Evolutionary conservation across 2,888 invertebrate species (phyloP), one percentile per base, ranked within the genome.

Genomic region (Torymus auratus): DNA sequence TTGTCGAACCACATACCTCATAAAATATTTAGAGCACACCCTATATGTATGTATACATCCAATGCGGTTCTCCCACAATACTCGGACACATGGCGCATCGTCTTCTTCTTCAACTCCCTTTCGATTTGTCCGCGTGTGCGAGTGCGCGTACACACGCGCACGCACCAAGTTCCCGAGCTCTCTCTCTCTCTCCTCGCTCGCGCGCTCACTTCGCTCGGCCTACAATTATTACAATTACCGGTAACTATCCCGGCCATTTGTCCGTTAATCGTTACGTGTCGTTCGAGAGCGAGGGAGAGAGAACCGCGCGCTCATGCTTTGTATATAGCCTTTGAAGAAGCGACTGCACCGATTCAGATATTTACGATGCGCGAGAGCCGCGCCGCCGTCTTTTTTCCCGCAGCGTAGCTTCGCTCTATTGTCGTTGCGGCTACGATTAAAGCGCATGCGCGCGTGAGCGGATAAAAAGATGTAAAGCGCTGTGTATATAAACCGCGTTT

Each of bases 181-280:
- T 65, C 61, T 53, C 28, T 28, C 28, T 28, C 41, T 28, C 28
- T 28, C 41, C 41, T 5, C 7, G 41, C 41, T 5, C 62, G 61
- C 41, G 75, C 67, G 41, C 56, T 74, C 72, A 20, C 79, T 78
- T n/a, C 61, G 15, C 84, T 81, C 28, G 67, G 71, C 78, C 86
- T 86, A 87, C 88, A 89, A 90, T 90, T 90, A 89, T 89, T 89
- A 89, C 88, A 90, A 90, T 90, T 90, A 89, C 88, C 84, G 84
- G 85, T 87, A 89, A 89, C 86, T 88, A 86, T 74, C 56, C 88
- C 88, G 85, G 88, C 85, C 87, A 88, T 89, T 89, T 89, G 89
- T 87, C 85, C 87, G 87, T 87, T 90, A 88, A 90, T 90, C 87
- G 89, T 87, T 88, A 88, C 86, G 86, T 85, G 85, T 84, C 85